phyloP scores from a whole-genome alignment of 2,797 vertebrate genomes.

The Alauda arvensis region DNA sequence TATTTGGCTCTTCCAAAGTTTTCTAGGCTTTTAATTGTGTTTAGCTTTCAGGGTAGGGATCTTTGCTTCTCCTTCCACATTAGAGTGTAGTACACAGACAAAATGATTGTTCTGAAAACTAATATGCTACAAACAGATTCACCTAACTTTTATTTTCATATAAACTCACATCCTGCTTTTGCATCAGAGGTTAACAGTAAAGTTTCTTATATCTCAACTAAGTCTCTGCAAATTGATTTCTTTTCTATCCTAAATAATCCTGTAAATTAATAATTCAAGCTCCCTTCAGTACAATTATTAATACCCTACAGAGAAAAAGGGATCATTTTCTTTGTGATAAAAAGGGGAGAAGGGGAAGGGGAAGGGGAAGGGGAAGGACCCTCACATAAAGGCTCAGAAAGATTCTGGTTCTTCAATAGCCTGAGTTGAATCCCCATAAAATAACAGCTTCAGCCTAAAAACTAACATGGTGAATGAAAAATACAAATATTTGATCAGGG shows the following conservation, averaged over 20 bases:
- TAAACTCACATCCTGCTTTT: neutral
- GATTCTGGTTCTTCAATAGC: neutral
- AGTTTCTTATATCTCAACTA: neutral
- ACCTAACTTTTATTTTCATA: neutral
- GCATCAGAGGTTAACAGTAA: neutral
- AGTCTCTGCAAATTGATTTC: neutral
- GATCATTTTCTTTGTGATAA: neutral
- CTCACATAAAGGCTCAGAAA: neutral
- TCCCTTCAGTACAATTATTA: neutral
- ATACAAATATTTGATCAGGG: constrained; percentile 25
- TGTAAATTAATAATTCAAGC: neutral
- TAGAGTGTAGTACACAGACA: neutral
- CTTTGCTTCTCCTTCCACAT: neutral
- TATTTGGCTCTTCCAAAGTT: neutral
- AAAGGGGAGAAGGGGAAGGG: accelerated
- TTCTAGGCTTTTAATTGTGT: neutral
- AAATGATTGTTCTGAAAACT: neutral
- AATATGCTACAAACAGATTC: neutral
- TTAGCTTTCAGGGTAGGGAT: neutral
- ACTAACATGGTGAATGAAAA: neutral
- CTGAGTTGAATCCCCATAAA: neutral
- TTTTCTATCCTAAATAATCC: constrained; percentile 2
- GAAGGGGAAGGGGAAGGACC: accelerated
- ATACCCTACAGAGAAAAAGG: neutral
- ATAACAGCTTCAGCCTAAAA: neutral